phyloP scores from a whole-genome alignment of 2,113 vertebrate genomes.

The Zeus faber region DNA sequence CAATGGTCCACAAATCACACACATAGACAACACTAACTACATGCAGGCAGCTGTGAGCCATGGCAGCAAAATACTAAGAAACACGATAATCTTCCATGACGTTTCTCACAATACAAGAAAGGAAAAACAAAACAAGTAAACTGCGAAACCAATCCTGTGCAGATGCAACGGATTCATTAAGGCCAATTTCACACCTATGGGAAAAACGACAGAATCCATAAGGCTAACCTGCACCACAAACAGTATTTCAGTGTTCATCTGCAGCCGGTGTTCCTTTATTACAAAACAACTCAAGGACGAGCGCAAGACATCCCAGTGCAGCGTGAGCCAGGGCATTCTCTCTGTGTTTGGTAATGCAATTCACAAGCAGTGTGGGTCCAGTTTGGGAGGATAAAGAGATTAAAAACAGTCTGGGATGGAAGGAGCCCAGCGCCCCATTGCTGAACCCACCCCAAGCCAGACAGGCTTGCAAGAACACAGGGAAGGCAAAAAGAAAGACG shows the following conservation, averaged over 20 bases:
- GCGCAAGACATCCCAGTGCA: constrained; percentile 31
- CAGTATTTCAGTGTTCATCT: constrained; percentile 24
- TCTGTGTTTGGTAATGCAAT: constrained; percentile 48
- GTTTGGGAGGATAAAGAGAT: constrained; percentile 35
- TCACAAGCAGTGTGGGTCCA: constrained; percentile 28
- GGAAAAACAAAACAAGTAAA: constrained; percentile 18
- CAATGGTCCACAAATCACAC: constrained; percentile 31
- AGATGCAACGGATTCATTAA: constrained; percentile 30
- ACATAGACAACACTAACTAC: constrained; percentile 6
- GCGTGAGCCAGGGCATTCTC: constrained; percentile 43
- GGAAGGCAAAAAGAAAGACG: not conserved
- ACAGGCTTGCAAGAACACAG: no score
- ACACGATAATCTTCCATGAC: constrained; percentile 7
- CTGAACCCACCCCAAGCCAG: constrained; percentile 32
- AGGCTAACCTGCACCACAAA: no score
- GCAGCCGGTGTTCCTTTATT: constrained; percentile 20
- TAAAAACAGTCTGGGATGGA: constrained; percentile 45
- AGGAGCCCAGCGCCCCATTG: constrained; percentile 37
- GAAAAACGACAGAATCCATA: constrained; percentile 22
- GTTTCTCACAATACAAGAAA: constrained; percentile 4
- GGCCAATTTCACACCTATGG: constrained; percentile 16
- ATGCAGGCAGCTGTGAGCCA: constrained; percentile 32
- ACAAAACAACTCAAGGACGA: constrained; percentile 33
- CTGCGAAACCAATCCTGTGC: constrained; percentile 4
- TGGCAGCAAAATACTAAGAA: constrained; percentile 20